Evolutionary conservation across 2,888 invertebrate genomes (phyloP).

Genomic region (Idaea biselata): DNA sequence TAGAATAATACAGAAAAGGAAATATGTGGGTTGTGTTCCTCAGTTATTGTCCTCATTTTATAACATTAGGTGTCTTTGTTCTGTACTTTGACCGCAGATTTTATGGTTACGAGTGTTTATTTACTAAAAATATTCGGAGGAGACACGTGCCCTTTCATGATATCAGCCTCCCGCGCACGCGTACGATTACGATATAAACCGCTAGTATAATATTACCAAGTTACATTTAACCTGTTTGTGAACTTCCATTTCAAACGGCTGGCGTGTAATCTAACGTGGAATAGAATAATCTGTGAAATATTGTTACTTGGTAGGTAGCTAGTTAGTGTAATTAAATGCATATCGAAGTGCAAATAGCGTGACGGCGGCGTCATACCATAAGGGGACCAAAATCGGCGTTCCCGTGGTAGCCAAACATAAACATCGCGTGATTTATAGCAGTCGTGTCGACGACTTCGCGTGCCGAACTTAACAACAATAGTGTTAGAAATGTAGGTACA

Average conservation of each 20-base stretch:
- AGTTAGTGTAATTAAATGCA: slow-evolving; percentile 39
- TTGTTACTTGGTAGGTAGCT: slow-evolving; percentile 31
- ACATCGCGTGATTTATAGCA: slow-evolving; percentile 73
- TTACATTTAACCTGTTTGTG: slow-evolving; percentile 28
- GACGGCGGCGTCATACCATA: slow-evolving; percentile 40
- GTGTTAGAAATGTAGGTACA: slow-evolving; percentile 30
- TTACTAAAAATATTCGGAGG: slow-evolving; percentile 46
- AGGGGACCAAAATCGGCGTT: slow-evolving; percentile 46
- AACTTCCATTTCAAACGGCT: slow-evolving; percentile 23
- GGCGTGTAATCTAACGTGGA: slow-evolving; percentile 15
- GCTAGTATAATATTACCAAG: slow-evolving; percentile 23
- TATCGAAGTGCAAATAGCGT: slow-evolving; percentile 45
- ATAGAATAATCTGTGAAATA: slow-evolving; percentile 20
- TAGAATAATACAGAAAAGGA: background rate
- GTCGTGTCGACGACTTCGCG: slow-evolving; percentile 43
- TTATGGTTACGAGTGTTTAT: slow-evolving; percentile 43
- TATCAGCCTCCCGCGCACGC: slow-evolving; percentile 35
- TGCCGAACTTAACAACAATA: slow-evolving; percentile 35
- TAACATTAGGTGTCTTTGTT: background rate
- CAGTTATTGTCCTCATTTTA: background rate
- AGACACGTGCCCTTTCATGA: slow-evolving; percentile 48
- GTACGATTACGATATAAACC: slow-evolving; percentile 42
- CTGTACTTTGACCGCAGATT: slow-evolving; percentile 12
- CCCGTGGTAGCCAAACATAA: slow-evolving; percentile 74
- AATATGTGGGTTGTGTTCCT: slow-evolving; percentile 9